Evolutionary conservation across 2,888 invertebrate species (phyloP).

Genomic region (Ichneumon xanthorius): DNA sequence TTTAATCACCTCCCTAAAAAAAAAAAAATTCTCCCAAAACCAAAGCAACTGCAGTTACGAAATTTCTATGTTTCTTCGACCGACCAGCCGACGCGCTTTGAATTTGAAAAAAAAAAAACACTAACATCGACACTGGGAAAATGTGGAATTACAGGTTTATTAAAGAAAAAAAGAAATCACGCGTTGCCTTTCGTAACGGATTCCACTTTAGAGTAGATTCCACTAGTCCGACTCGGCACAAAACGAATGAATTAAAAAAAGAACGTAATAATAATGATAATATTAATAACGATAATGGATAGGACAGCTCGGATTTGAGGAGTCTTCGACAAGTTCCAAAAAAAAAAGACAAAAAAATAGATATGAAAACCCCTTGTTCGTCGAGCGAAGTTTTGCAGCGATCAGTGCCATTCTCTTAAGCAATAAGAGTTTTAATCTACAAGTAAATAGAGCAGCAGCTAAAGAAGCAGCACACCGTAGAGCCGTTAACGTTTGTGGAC

Average conservation of each 20-base stretch:
- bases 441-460: slow-evolving; percentile 51
- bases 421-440: slow-evolving; percentile 63
- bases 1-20: not conserved
- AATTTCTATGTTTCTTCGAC: slow-evolving; percentile 16
- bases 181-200: slow-evolving; percentile 83
- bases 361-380: slow-evolving; percentile 26
- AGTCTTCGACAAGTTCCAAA: slow-evolving; percentile 35
- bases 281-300: slow-evolving; percentile 33
- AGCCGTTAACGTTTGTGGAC: not conserved
- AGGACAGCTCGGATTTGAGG: slow-evolving; percentile 48
- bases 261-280: slow-evolving; percentile 27
- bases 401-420: slow-evolving; percentile 84
- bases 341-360: slow-evolving; percentile 39
- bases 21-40: slow-evolving; percentile 22
- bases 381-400: slow-evolving; percentile 77
- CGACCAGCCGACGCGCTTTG: slow-evolving; percentile 17
- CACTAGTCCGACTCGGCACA: slow-evolving; percentile 65
- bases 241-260: slow-evolving; percentile 47
- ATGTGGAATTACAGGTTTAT: slow-evolving; percentile 65
- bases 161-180: slow-evolving; percentile 77
- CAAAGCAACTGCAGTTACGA: slow-evolving; percentile 34
- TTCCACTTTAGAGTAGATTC: slow-evolving; percentile 69
- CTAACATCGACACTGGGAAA: slow-evolving; percentile 47
- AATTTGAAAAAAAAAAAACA: slow-evolving; percentile 13
- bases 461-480: slow-evolving; percentile 26